Evolutionary conservation across 2,113 vertebrate species (phyloP), one percentile per base, ranked within the genome.

Genomic region (Suncus etruscus): DNA sequence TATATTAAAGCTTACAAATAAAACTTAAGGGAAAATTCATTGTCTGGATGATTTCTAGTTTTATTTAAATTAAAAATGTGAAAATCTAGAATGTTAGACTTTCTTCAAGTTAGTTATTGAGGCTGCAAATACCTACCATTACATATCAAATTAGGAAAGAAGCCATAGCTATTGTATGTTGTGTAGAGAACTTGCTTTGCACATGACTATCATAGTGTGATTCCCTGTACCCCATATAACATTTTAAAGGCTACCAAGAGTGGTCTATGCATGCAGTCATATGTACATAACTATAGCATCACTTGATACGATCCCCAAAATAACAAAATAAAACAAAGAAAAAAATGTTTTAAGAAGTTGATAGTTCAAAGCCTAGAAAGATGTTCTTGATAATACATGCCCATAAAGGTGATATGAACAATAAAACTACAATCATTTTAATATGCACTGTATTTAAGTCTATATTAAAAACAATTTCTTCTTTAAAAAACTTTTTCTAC

Each of bases 1-100:
- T 9, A 31, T n/a, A 77, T 25, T 81, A 81, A 4, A 86, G 2
- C 1, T 8, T 1, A 14, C 22, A 65, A 45, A 3, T 61, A 3
- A 4, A 81, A 91, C 45, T 63, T 87, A 69, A 85, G 54, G 72
- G 8, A 74, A 65, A 65, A 58, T 82, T 82, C 50, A 79, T 6
- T 20, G 8, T 20, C 39, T 65, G 54, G 74, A 48, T 72, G 27
- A 10, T 82, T 78, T 75, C 22, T 20, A 58, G 7, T 54, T 83
- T 87, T 11, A 1, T 58, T 82, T 78, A 5, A 10, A 7, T 80
- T 85, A 79, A 25, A 1, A n/a, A 31, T 61, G 18, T 78, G 27
- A 73, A 51, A 83, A 39, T 51, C 2, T 45, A 31, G 32, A 4
- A 51, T 69, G 65, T 66, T 72, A 80, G 72, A 11, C 39, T 85